Evolutionary conservation across 2,888 invertebrate genomes (phyloP).

Genomic region (Poecilobothrus nobilitatus): DNA sequence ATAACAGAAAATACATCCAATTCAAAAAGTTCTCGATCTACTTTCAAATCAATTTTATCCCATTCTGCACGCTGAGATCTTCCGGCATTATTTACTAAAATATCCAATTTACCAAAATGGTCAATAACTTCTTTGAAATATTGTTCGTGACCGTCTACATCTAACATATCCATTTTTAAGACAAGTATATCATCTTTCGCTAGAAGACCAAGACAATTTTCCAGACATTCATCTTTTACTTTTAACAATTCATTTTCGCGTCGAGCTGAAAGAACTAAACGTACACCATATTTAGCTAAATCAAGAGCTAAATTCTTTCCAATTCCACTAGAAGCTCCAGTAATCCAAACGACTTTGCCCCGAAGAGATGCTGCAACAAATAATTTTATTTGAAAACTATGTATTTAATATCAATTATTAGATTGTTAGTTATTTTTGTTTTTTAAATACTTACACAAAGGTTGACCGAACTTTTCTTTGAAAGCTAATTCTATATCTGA

Average conservation of each 20-base stretch:
- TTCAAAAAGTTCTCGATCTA: constrained; percentile 67
- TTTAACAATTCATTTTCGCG: constrained; percentile 53
- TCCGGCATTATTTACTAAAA: constrained; percentile 75
- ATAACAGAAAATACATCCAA: constrained; percentile 67
- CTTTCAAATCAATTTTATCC: constrained; percentile 59
- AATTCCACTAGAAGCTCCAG: constrained; percentile 77
- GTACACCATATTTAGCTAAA: constrained; percentile 57
- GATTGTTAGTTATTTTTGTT: neutral
- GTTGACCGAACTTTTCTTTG: constrained; percentile 53
- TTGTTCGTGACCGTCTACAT: constrained; percentile 51
- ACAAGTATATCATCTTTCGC: constrained; percentile 56
- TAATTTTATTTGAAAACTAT: neutral
- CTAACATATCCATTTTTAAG: constrained; percentile 58
- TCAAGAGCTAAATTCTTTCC: constrained; percentile 64
- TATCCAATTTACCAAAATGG: constrained; percentile 64
- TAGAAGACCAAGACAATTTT: constrained; percentile 39
- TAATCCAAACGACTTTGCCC: constrained; percentile 73
- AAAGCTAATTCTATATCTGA: constrained; percentile 53
- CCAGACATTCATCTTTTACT: constrained; percentile 57
- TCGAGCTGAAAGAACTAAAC: constrained; percentile 60
- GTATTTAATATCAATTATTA: neutral
- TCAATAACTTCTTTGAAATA: constrained; percentile 54
- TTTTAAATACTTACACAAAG: constrained; percentile 46
- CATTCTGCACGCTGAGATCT: constrained; percentile 66
- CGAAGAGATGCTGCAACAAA: constrained; percentile 44